phyloP scores from a whole-genome alignment of 2,797 vertebrate genomes.

The Myiothlypis chrysogaster region DNA sequence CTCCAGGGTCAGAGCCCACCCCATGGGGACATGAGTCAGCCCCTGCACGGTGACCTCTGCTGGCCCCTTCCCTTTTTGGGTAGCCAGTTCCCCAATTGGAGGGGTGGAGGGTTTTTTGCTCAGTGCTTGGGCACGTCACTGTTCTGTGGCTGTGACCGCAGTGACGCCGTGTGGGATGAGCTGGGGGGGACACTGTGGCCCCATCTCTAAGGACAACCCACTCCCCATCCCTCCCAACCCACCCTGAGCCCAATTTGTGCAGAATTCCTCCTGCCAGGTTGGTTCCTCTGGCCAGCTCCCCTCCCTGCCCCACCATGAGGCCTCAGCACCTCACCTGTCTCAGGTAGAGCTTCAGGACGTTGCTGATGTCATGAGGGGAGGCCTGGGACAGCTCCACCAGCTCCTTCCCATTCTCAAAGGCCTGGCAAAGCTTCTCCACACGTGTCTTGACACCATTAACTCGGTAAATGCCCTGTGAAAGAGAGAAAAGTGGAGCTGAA shows the following conservation, averaged over 20 bases:
- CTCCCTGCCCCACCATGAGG: not conserved
- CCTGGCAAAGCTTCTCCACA: constrained; percentile 97
- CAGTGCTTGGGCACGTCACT: rapidly evolving
- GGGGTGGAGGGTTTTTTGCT: not conserved
- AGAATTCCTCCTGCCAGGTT: not conserved
- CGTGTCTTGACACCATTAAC: constrained; percentile 95
- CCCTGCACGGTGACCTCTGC: not conserved
- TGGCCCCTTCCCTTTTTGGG: not conserved
- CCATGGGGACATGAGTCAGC: not conserved
- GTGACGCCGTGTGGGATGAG: not conserved
- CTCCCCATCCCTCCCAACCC: not conserved
- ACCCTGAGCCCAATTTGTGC: rapidly evolving
- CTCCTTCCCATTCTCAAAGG: constrained; percentile 94
- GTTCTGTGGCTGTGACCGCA: not conserved
- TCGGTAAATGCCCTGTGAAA: constrained; percentile 91
- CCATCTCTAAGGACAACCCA: rapidly evolving
- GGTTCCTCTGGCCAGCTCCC: not conserved
- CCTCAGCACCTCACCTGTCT: constrained; percentile 81
- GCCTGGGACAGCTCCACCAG: constrained; percentile 94
- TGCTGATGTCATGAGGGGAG: constrained; percentile 95
- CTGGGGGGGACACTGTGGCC: not conserved
- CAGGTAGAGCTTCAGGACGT: constrained; percentile 96
- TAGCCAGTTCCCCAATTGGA: not conserved
- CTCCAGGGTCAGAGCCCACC: not conserved
- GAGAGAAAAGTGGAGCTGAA: not conserved